These are phyloP conservation scores for Raja brachyura DNA, from an alignment of 2,113 vertebrate genomes.

Conservation along the genomic window DNA sequence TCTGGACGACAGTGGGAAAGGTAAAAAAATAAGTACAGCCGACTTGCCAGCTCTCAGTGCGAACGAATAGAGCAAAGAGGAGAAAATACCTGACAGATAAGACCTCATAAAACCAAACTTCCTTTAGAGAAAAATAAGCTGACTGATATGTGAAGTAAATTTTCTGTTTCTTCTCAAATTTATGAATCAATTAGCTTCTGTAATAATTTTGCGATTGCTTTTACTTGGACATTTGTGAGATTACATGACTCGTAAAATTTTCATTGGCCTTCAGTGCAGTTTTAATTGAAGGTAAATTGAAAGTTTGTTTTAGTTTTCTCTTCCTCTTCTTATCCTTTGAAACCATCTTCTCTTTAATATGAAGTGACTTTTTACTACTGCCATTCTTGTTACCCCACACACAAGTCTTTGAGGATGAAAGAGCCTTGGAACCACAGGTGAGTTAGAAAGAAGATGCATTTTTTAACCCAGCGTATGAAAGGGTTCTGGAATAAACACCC, in stretches of 20 bases:
- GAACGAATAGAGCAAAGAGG: background rate
- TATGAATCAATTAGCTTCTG: slow-evolving; percentile 30
- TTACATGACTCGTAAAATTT: background rate
- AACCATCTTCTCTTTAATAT: background rate
- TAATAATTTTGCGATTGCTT: slow-evolving; percentile 18
- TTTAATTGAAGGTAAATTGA: background rate
- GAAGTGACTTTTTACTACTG: background rate
- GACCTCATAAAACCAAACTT: background rate
- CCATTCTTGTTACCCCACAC: background rate
- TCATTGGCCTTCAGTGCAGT: background rate
- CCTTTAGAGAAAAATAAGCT: background rate
- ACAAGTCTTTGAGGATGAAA: background rate
- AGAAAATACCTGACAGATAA: background rate
- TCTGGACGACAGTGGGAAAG: background rate
- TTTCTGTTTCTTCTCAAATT: slow-evolving; percentile 29
- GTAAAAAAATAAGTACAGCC: background rate
- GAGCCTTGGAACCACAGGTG: too few species aligned
- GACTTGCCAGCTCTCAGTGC: background rate
- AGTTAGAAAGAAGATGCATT: too few species aligned
- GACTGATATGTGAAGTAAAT: background rate
- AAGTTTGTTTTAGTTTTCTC: background rate
- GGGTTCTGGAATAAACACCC: too few species aligned
- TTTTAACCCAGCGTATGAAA: too few species aligned
- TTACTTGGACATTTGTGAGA: slow-evolving; percentile 20
- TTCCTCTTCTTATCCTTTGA: background rate